Evolutionary conservation across 2,113 vertebrate genomes (phyloP), one percentile per base, ranked within the genome.

Genomic region (Pachyramphus minor): DNA sequence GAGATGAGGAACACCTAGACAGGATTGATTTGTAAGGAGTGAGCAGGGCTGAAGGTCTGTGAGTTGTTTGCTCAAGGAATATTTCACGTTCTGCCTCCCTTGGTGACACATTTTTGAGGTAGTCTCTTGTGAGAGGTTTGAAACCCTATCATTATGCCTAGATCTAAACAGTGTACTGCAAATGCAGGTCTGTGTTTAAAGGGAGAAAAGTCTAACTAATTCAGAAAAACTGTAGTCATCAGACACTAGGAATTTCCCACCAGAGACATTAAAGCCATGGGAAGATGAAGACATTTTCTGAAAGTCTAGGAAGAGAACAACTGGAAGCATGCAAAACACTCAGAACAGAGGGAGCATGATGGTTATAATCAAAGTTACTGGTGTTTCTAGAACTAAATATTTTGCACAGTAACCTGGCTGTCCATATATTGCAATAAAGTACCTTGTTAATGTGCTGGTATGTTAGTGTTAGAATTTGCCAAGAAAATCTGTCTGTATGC

Each of bases 361-460:
- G 4, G 11, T 69, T 77, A 31, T 69, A 22, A 31, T 62, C n/a
- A 84, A 95, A 85, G 55, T 62, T 64, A 33, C 37, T 87, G 37
- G 6, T 83, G 49, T 77, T 87, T 89, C 67, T 87, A 58, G 87
- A 87, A 69, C 24, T 30, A 89, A 85, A 42, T 82, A 80, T 83
- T 93, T 73, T 94, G 53, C 33, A 80, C 63, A 73, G 89, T 87
- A 83, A 93, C 47, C 23, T 88, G 55, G 49, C 33, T 68, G 69
- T 60, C 69, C 11, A 2, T 78, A 50, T 79, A 73, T 62, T 95
- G 12, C 74, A 80, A 83, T 83, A 74, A 95, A 94, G 30, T 87
- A 85, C 82, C 75, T 80, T 93, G 63, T 94, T 94, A 96, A 94
- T 94, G 89, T 87, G 84, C 91, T 96, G 84, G 79, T 94, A 93